These are phyloP conservation scores for Alca torda DNA, from an alignment of 2,797 vertebrate species.

Conservation along the genomic window DNA sequence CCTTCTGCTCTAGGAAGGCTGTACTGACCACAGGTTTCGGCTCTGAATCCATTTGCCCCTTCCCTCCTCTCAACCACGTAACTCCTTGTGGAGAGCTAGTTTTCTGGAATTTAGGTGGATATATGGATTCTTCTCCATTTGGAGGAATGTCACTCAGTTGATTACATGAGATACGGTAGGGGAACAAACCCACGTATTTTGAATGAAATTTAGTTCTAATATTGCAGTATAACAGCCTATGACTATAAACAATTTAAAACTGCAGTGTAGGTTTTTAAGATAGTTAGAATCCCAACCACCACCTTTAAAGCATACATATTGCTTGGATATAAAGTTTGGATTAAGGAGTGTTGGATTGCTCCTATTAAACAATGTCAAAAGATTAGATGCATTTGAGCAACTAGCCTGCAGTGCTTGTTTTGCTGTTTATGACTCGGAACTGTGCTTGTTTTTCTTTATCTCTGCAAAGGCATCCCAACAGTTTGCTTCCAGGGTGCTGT, in stretches of 20 bases:
- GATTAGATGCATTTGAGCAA: neutral
- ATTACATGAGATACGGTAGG: neutral
- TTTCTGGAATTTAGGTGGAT: neutral
- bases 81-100: neutral
- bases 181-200: neutral
- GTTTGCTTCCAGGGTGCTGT: neutral
- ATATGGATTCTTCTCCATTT: neutral
- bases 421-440: neutral
- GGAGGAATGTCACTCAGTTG: neutral
- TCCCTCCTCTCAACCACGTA: neutral
- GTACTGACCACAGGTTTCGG: neutral
- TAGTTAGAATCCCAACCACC: neutral
- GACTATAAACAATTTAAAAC: neutral
- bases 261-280: neutral
- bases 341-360: neutral
- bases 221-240: neutral
- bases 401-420: neutral
- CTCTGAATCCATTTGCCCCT: neutral
- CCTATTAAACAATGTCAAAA: neutral
- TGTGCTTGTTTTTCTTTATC: rapidly evolving
- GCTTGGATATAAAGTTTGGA: neutral
- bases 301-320: neutral
- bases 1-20: neutral
- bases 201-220: neutral
- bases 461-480: neutral